phyloP scores from a whole-genome alignment of 2,888 invertebrate genomes.

The Conistra vaccinii region DNA sequence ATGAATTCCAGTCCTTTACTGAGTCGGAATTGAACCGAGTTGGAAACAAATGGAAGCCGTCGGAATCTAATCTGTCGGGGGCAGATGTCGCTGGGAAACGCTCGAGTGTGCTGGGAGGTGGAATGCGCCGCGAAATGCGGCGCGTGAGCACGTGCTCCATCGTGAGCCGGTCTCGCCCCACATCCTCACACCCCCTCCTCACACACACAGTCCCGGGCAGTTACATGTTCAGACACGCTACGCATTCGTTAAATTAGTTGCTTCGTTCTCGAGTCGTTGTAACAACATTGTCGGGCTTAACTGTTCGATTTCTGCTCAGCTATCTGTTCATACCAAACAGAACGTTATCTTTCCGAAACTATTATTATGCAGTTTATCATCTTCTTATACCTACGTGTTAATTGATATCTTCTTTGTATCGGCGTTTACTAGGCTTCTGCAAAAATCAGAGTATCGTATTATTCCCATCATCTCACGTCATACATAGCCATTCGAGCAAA shows the following conservation, averaged over 20 bases:
- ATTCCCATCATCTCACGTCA: too few species aligned
- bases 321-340: background rate
- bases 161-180: slow-evolving; percentile 11
- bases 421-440: background rate
- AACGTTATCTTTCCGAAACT: background rate
- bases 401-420: background rate
- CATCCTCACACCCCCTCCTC: background rate
- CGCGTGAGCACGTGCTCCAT: slow-evolving; percentile 2
- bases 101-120: slow-evolving; percentile 1
- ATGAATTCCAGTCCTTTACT: background rate
- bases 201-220: background rate
- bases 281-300: background rate
- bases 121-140: background rate
- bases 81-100: background rate
- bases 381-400: background rate
- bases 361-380: background rate
- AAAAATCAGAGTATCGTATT: background rate
- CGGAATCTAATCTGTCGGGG: slow-evolving; percentile 10
- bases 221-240: background rate
- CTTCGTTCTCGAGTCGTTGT: slow-evolving; percentile 6
- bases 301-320: background rate
- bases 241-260: slow-evolving; percentile 16
- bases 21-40: slow-evolving; percentile 17
- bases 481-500: too few species aligned
- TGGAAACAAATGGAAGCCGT: slow-evolving; percentile 6